Evolutionary conservation across 2,113 vertebrate species (phyloP).

Genomic region (Ranitomeya imitator): DNA sequence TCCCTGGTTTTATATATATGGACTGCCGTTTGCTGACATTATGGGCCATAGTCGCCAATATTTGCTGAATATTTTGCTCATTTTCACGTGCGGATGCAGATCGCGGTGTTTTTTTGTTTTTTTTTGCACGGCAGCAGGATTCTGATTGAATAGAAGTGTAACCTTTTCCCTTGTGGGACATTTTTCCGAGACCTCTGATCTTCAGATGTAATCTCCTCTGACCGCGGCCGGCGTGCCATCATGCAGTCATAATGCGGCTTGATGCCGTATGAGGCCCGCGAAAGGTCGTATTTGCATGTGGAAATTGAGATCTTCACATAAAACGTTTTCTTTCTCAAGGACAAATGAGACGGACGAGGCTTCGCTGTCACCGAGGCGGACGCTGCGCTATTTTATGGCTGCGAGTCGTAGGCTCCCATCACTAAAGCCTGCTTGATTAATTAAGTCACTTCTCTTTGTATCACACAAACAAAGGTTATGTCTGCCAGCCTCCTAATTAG

Average conservation of each 20-base stretch:
- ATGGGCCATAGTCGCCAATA: no score
- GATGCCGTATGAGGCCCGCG: conserved; percentile 60
- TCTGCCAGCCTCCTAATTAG: conserved; percentile 34
- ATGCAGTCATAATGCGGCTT: conserved; percentile 60
- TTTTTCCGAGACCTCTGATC: neutral
- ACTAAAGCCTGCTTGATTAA: conserved; percentile 35
- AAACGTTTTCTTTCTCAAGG: conserved; percentile 49
- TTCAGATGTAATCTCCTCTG: conserved; percentile 8
- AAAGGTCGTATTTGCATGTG: conserved; percentile 67
- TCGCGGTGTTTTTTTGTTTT: neutral
- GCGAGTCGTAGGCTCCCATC: conserved; percentile 27
- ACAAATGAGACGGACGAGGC: conserved; percentile 46
- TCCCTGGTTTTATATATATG: no score
- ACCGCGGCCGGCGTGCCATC: conserved; percentile 10
- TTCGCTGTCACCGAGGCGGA: neutral
- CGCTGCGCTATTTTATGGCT: conserved; percentile 29
- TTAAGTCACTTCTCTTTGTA: conserved; percentile 34
- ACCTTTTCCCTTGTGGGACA: conserved; percentile 18
- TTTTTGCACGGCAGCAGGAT: neutral
- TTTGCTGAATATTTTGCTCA: no score
- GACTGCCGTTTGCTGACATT: no score
- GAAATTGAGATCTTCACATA: conserved; percentile 61
- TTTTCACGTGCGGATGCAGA: neutral
- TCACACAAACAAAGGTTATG: conserved; percentile 49
- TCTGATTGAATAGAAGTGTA: neutral